Evolutionary conservation across 2,113 vertebrate species (phyloP).

Genomic region (Podarcis raffonei): DNA sequence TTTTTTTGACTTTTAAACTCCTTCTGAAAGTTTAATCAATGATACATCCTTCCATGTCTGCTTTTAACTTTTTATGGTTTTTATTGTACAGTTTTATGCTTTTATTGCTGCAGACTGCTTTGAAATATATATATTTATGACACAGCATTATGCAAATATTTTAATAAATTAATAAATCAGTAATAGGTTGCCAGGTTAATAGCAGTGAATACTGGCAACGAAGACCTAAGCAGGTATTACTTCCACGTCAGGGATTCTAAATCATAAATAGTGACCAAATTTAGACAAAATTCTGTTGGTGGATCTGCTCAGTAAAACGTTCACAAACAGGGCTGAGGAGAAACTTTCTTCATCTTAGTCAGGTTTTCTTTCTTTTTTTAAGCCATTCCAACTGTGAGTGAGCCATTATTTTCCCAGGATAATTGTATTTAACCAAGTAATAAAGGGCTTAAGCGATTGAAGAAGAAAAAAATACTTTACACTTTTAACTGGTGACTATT

Average conservation of each 20-base stretch:
- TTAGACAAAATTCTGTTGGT: background rate
- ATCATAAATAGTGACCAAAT: background rate
- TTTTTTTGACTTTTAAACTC: no score
- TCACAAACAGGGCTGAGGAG: background rate
- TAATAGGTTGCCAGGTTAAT: background rate
- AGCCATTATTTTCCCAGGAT: constrained; percentile 40
- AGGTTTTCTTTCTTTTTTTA: background rate
- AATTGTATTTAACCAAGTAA: constrained; percentile 56
- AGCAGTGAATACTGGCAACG: background rate
- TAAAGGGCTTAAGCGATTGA: constrained; percentile 29
- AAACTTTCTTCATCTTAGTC: background rate
- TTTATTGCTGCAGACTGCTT: no score
- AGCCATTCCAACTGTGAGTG: background rate
- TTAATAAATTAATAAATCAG: no score
- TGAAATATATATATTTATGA: no score
- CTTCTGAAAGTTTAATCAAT: no score
- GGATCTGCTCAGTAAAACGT: background rate
- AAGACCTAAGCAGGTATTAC: background rate
- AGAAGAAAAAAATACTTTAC: constrained; percentile 34
- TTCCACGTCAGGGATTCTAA: background rate
- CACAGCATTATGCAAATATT: no score
- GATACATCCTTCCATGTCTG: no score
- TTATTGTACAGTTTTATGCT: no score
- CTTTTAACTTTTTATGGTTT: no score
- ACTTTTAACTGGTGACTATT: constrained; percentile 35